Base-by-base conservation (phyloP, 2,113 vertebrate genomes). In the Amphiprion percula region DNA sequence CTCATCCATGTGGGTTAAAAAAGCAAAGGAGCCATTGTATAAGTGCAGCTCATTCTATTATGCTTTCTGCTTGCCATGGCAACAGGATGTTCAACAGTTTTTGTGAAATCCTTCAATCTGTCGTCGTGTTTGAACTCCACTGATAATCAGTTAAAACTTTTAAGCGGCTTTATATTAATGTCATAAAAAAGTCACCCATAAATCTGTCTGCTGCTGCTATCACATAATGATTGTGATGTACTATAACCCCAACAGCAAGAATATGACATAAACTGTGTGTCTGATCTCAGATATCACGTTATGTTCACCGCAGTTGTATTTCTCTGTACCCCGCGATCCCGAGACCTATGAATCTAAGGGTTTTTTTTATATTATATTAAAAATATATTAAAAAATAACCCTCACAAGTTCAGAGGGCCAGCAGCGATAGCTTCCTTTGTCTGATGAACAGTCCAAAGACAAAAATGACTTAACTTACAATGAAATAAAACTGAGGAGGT, bases 1-100 rank as follows among this genome's bases (percentile, higher is more conserved):
- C 76, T 63, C 55, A 79, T 69, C 50, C 52, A 56, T 54, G 28
- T 7, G 58, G 65, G 65, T 73, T 83, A 68, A 82, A 77, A 87
- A 78, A 85, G 65, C 56, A 62, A 65, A 74, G 77, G 47, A 33
- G 73, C 59, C 47, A 83, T 87, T 88, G 79, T 83, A 62, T 61
- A 52, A 30, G 55, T 53, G 28, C 26, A 62, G 64, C 52, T 83
- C 65, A n/a, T 59, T 79, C 86, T 65, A 39, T 89, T 87, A 72
- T 74, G 49, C 30, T 19, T 24, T 67, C 37, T 37, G 14, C 55
- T 91, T 39, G 52, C 87, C 83, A 92, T 91, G 84, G 85, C 79
- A 92, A 88, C 88, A 74, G 56, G 65, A 75, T 69, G 68, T 82
- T 77, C n/a, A 46, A 69, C 52, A 61, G 11, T 52, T 63, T 52